Evolutionary conservation across 2,888 invertebrate genomes (phyloP).

Genomic region (Antitype chi): DNA sequence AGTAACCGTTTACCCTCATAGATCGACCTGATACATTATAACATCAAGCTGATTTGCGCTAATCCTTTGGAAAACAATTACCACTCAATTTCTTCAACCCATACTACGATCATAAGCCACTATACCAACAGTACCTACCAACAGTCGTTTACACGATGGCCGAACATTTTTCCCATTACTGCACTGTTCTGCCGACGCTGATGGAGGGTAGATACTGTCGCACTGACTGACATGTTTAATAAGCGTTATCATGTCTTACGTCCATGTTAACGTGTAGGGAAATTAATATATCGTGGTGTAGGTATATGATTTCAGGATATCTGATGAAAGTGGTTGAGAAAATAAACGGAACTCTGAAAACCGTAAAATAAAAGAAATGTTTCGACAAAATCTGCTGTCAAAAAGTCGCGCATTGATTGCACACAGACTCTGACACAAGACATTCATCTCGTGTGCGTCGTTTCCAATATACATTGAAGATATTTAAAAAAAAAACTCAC

Average conservation of each 20-base stretch:
- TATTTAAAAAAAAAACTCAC: too few relatives aligned
- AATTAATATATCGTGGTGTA: slow-evolving; percentile 53
- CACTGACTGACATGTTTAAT: slow-evolving; percentile 87
- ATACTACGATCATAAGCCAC: neutral
- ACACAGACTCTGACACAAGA: too few relatives aligned
- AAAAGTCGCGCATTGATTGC: too few relatives aligned
- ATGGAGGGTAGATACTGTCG: slow-evolving; percentile 89
- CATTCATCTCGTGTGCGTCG: too few relatives aligned
- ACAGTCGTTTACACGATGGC: slow-evolving; percentile 33
- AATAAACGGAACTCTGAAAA: neutral
- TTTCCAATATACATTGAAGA: too few relatives aligned
- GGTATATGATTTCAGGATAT: neutral
- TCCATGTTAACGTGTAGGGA: slow-evolving; percentile 63
- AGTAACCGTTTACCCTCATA: too few relatives aligned
- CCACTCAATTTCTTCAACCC: accelerated
- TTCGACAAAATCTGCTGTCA: too few relatives aligned
- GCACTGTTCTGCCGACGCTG: slow-evolving; percentile 74
- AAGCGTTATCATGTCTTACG: slow-evolving; percentile 86
- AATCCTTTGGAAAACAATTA: neutral
- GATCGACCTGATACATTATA: too few relatives aligned
- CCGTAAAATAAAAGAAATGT: neutral
- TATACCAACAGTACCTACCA: slow-evolving; percentile 7
- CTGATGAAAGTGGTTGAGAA: neutral
- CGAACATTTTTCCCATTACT: slow-evolving; percentile 80
- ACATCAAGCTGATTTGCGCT: too few relatives aligned